Base-by-base conservation (phyloP, 2,888 invertebrate species). In the Argyra leucocephala region DNA sequence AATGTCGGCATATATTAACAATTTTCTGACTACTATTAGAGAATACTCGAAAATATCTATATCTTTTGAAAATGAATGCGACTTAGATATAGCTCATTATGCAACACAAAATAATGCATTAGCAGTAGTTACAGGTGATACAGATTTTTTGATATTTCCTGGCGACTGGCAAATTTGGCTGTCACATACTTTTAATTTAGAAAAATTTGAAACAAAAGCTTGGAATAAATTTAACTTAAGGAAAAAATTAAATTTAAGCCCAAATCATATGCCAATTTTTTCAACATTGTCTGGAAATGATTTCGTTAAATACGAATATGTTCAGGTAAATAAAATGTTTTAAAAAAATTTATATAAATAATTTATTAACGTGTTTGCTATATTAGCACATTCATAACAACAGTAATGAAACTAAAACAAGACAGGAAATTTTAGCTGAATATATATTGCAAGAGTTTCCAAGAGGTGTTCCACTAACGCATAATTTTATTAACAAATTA, bases 81-180 rank as follows among this genome's bases (percentile, higher is more conserved):
- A 68, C 61, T 6, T 65, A 4, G 68, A 68, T 61, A 26, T 65
- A 15, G 68, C 66, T 5, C 59, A 65, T 10, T 66, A 63, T 63
- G 68, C 68, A 1, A 64, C 31, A 6, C 64, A 63, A 62, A 24
- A 48, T 3, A 31, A 57, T 7, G 65, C 67, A 15, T 10, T 66
- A 59, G 68, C 68, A 7, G 63, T 68, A 10, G 22, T 67, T 60
- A 59, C 66, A 21, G n/a, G 22, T 21, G 68, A 68, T 64, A 65
- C 68, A 18, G 67, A 68, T 62, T 68, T 68, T 64, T 31, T 68
- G 62, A 65, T 68, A 62, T 66, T 65, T 67, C 65, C 65, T 10
- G 66, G 66, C 7, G 65, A 67, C 24, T 68, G 61, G 61, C 48
- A 61, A 2, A 63, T 68, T 23, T 68, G 68, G 68, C 48, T 64